phyloP scores from a whole-genome alignment of 2,888 invertebrate species.

The Phlogophora meticulosa region DNA sequence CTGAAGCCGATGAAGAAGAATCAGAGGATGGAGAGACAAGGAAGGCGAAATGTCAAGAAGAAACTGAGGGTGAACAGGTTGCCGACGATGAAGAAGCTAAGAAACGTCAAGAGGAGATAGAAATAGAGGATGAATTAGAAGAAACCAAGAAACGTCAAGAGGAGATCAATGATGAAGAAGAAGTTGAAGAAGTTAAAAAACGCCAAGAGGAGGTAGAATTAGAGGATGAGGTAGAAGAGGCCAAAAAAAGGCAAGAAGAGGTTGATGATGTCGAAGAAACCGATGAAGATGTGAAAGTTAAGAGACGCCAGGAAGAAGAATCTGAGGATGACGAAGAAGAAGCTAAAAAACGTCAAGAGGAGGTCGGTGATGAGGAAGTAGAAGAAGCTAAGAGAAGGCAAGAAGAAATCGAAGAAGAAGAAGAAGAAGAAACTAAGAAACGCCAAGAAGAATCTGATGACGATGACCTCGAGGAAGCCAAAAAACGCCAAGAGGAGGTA shows the following conservation, averaged over 20 bases:
- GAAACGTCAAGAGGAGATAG: conserved; percentile 47
- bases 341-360: conserved; percentile 34
- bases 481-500: conserved; percentile 21
- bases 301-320: conserved; percentile 39
- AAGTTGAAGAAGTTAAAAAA: conserved; percentile 42
- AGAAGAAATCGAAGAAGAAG: conserved; percentile 38
- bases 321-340: conserved; percentile 1
- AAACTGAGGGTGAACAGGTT: conserved; percentile 52
- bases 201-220: conserved; percentile 54
- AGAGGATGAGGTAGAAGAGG: conserved; percentile 39
- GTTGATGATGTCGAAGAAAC: conserved; percentile 46
- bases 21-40: conserved; percentile 44
- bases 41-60: conserved; percentile 48
- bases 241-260: conserved; percentile 26
- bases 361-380: conserved; percentile 37
- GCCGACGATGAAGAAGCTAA: conserved; percentile 46
- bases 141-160: conserved; percentile 16
- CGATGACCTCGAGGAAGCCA: conserved; percentile 9
- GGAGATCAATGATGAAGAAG: not conserved
- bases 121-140: conserved; percentile 49
- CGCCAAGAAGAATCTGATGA: conserved; percentile 24
- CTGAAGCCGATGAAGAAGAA: conserved; percentile 50
- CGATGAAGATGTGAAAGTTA: conserved; percentile 29
- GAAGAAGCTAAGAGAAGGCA: conserved; percentile 40
- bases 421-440: conserved; percentile 20